A percentile compares a stretch with the other conserved stretches of the same genome.
Evolutionary conservation across 2,797 vertebrate species (phyloP).

Genomic region (Pseudochirops corinnae): DNA sequence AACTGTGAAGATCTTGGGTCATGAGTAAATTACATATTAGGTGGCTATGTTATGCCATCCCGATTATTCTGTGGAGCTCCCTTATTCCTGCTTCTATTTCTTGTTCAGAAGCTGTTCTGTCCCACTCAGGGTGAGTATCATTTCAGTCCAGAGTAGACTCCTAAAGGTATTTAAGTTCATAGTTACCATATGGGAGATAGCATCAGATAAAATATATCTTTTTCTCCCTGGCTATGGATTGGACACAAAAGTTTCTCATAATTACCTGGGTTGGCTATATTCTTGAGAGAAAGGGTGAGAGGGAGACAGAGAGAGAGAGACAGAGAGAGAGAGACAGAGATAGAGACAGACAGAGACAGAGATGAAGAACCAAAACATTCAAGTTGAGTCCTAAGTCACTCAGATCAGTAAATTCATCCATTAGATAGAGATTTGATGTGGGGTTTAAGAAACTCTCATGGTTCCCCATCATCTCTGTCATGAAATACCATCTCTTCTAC

Average conservation of each 20-base stretch:
- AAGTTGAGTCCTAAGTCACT: not conserved
- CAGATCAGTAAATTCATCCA: not conserved
- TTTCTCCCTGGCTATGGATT: not conserved
- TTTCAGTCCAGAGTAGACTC: fast-evolving
- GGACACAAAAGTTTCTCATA: not conserved
- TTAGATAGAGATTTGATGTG: not conserved
- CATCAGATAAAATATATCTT: not conserved
- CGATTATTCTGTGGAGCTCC: fast-evolving
- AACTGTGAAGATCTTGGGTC: not conserved
- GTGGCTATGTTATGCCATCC: fast-evolving
- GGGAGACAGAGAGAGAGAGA: not conserved
- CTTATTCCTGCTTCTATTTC: not conserved
- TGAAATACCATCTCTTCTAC: not conserved
- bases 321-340: not conserved
- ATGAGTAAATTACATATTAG: fast-evolving
- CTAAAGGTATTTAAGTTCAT: not conserved
- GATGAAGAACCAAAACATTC: not conserved
- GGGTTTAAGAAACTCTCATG: not conserved
- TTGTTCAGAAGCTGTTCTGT: not conserved
- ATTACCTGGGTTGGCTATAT: not conserved
- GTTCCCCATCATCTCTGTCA: not conserved
- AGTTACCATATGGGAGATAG: not conserved
- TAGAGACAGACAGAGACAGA: not conserved
- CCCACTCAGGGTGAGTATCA: fast-evolving
- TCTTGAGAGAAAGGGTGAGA: not conserved